These are phyloP conservation scores for Philaenus spumarius DNA, from an alignment of 1,140 invertebrate species.

Conservation along the genomic window DNA sequence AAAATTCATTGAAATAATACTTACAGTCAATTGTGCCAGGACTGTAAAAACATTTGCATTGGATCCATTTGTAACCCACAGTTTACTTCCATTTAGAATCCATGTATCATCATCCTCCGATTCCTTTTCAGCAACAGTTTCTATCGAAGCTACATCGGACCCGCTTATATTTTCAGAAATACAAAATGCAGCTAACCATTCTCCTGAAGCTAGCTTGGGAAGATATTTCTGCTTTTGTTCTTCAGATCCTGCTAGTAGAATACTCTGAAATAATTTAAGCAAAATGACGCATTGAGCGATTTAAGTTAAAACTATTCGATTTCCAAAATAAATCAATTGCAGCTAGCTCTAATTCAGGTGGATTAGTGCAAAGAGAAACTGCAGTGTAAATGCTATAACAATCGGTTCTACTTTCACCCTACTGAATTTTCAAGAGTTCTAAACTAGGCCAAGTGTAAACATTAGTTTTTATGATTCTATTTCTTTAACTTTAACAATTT, in stretches of 20 bases:
- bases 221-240: conserved; percentile 22
- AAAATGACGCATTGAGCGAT: too few relatives aligned
- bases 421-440: too few relatives aligned
- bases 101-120: not conserved
- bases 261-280: not conserved
- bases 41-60: conserved; percentile 23
- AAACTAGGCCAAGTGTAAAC: too few relatives aligned
- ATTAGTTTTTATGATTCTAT: too few relatives aligned
- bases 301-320: too few relatives aligned
- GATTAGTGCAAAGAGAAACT: too few relatives aligned
- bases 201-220: conserved; percentile 12
- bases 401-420: too few relatives aligned
- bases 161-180: conserved; percentile 16
- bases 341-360: too few relatives aligned
- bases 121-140: not conserved
- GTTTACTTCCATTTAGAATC: conserved; percentile 22
- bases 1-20: too few relatives aligned
- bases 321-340: too few relatives aligned
- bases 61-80: conserved; percentile 23
- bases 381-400: too few relatives aligned
- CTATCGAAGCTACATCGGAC: conserved; percentile 12
- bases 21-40: conserved; percentile 9
- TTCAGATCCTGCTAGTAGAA: conserved; percentile 12
- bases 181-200: conserved; percentile 10
- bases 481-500: too few relatives aligned